Conservation (phyloP, 2,113 vertebrate species). For the Hyaena hyaena region DNA sequence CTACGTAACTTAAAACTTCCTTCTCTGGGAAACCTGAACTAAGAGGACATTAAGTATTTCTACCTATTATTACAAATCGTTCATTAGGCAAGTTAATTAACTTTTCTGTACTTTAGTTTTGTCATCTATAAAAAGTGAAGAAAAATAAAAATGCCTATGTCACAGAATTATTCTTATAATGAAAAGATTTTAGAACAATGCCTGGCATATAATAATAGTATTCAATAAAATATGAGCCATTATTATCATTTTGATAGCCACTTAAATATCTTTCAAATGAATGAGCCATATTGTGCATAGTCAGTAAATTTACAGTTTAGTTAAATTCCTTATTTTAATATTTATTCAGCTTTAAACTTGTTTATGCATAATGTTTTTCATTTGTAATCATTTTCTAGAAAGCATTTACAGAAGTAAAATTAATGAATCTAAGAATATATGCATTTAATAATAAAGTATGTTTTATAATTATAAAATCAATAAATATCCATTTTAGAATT, state of each 20-base stretch:
- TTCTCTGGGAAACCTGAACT: not conserved
- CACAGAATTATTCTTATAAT: not conserved
- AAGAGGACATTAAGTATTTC: not conserved
- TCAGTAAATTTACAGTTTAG: not conserved
- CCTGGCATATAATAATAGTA: not conserved
- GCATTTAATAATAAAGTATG: slow-evolving; percentile 32
- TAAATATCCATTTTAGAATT: not conserved
- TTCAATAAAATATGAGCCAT: not conserved
- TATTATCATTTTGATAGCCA: not conserved
- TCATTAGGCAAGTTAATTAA: not conserved
- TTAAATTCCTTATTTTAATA: slow-evolving; percentile 5
- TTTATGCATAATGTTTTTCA: slow-evolving; percentile 32
- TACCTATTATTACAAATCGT: not conserved
- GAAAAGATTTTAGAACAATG: slow-evolving; percentile 11
- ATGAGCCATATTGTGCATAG: not conserved
- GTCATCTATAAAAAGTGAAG: slow-evolving; percentile 26
- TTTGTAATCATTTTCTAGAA: slow-evolving; percentile 45
- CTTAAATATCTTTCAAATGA: slow-evolving; percentile 38
- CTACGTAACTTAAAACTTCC: not conserved
- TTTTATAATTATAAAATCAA: not conserved
- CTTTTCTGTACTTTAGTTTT: not conserved
- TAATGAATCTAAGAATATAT: not conserved
- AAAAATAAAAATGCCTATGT: slow-evolving; percentile 15
- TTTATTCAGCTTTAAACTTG: not conserved
- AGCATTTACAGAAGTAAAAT: slow-evolving; percentile 35